phyloP scores from a whole-genome alignment of 2,888 invertebrate species.

The Perithous albicinctus region DNA sequence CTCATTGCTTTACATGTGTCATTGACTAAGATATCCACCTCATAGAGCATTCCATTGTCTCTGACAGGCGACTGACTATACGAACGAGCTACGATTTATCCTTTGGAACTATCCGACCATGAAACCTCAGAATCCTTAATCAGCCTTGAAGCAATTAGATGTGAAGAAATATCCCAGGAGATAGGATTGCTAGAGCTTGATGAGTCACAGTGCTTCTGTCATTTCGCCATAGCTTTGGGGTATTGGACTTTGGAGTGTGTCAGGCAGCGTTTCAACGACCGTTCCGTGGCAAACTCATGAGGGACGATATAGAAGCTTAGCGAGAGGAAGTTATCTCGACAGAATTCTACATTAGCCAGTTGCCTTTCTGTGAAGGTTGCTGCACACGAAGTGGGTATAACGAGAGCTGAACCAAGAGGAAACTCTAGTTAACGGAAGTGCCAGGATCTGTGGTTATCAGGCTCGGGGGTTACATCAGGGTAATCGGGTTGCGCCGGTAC shows the following conservation, averaged over 20 bases:
- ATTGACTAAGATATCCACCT: background rate
- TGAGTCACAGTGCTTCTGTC: constrained; percentile 33
- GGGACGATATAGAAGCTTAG: constrained; percentile 18
- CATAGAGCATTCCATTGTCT: background rate
- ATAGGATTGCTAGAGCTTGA: background rate
- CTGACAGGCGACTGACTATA: background rate
- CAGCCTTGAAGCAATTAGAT: constrained; percentile 38
- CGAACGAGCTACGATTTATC: background rate
- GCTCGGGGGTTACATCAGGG: constrained; percentile 42
- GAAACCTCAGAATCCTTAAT: constrained; percentile 10
- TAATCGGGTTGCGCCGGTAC: constrained; percentile 42
- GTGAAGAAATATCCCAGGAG: constrained; percentile 26
- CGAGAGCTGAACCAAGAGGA: constrained; percentile 24
- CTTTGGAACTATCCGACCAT: background rate
- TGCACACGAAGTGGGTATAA: background rate
- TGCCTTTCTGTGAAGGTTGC: background rate
- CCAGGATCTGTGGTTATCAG: constrained; percentile 58
- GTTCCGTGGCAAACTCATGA: constrained; percentile 13
- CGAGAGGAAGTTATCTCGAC: constrained; percentile 40
- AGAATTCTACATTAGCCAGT: constrained; percentile 47
- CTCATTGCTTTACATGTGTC: background rate
- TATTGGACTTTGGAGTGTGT: constrained; percentile 14
- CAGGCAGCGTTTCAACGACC: background rate
- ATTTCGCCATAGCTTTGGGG: constrained; percentile 24
- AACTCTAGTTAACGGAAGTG: constrained; percentile 50